A percentile compares a stretch with the other conserved stretches of the same genome.
Conservation (phyloP, 2,888 invertebrate species). For the Sinopyrophorus schimmeli region DNA sequence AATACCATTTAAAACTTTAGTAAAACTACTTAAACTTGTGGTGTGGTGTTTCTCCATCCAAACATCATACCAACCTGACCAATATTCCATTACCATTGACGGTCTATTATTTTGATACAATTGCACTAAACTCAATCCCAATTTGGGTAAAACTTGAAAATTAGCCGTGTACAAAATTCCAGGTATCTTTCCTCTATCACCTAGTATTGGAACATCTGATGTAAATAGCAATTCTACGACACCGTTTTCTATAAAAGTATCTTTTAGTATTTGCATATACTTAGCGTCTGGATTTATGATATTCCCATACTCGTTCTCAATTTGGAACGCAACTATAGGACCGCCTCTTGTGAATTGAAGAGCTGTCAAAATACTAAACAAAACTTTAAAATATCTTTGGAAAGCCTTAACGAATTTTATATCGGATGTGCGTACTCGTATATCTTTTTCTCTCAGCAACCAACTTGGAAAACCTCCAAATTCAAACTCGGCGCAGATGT, state of each 20-base stretch:
- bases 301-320: constrained; percentile 95
- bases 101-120: constrained; percentile 58
- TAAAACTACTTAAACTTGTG: constrained; percentile 34
- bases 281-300: constrained; percentile 41
- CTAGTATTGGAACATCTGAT: constrained; percentile 53
- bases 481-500: constrained; percentile 91
- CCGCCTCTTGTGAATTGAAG: constrained; percentile 74
- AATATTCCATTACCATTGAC: constrained; percentile 61
- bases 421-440: constrained; percentile 55
- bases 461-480: constrained; percentile 49
- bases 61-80: constrained; percentile 64
- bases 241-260: constrained; percentile 49
- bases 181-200: constrained; percentile 38
- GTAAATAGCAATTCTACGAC: constrained; percentile 59
- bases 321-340: constrained; percentile 83
- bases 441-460: constrained; percentile 52
- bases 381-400: constrained; percentile 56
- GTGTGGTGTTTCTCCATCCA: constrained; percentile 53
- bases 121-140: constrained; percentile 52
- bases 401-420: constrained; percentile 55
- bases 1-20: constrained; percentile 26
- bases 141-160: constrained; percentile 53
- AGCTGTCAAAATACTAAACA: constrained; percentile 58
- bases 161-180: constrained; percentile 58
- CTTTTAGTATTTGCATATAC: constrained; percentile 55